A percentile compares a stretch with the other conserved stretches of the same genome.
Conservation (phyloP, 1,140 invertebrate genomes). For the Stenopsyche tienmushanensis region DNA sequence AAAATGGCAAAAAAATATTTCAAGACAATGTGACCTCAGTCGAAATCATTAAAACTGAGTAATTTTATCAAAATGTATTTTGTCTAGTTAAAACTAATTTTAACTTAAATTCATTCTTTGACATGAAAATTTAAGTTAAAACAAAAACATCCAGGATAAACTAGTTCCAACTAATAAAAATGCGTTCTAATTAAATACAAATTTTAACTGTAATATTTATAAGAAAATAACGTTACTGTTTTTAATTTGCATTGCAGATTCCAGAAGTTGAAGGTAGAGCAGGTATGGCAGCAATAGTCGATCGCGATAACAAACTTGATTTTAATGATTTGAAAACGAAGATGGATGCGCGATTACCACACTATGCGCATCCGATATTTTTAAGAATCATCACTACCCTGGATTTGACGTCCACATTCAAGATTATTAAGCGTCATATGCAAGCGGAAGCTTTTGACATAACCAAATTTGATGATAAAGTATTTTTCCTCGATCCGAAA, state of each 20-base stretch:
- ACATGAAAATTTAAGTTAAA: no score
- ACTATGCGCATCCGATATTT: slow-evolving; percentile 88
- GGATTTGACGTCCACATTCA: slow-evolving; percentile 89
- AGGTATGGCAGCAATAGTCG: slow-evolving; percentile 74
- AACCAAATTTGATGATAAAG: slow-evolving; percentile 62
- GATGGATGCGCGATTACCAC: slow-evolving; percentile 70
- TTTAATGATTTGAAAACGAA: slow-evolving; percentile 62
- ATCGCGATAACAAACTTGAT: slow-evolving; percentile 25
- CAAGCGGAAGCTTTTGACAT: slow-evolving; percentile 77
- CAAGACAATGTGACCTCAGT: no score
- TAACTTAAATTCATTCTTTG: no score
- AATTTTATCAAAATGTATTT: no score
- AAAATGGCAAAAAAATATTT: no score
- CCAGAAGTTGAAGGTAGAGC: slow-evolving; percentile 86
- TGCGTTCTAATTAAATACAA: no score
- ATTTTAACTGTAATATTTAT: not conserved
- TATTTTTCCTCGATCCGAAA: slow-evolving; percentile 72
- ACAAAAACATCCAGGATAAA: no score
- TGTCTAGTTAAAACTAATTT: no score
- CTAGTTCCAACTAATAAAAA: no score
- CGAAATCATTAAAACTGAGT: no score
- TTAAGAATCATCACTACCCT: slow-evolving; percentile 77
- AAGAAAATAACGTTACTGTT: no score
- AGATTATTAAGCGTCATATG: slow-evolving; percentile 83
- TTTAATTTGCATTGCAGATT: slow-evolving; percentile 56